phyloP scores from a whole-genome alignment of 2,113 vertebrate species.

The Albula glossodonta region DNA sequence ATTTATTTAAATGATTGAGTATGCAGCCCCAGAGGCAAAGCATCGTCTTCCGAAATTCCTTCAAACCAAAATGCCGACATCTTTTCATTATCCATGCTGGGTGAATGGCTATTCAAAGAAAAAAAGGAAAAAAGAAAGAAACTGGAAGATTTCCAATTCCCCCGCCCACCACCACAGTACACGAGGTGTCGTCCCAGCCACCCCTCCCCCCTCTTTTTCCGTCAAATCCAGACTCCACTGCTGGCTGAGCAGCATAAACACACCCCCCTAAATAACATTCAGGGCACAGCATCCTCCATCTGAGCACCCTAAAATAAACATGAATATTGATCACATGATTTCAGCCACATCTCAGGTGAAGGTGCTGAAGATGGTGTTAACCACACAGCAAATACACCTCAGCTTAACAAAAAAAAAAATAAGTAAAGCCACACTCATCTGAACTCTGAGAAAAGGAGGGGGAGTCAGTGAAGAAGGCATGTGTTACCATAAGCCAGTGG shows the following conservation, averaged over 20 bases:
- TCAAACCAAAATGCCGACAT: neutral
- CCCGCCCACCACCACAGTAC: neutral
- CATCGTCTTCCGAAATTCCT: neutral
- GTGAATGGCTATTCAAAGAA: slow-evolving; percentile 8
- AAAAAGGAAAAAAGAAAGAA: neutral
- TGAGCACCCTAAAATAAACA: slow-evolving; percentile 10
- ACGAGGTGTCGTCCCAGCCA: neutral
- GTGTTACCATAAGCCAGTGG: neutral
- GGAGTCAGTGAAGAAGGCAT: neutral
- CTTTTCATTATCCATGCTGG: slow-evolving; percentile 6
- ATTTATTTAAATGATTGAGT: slow-evolving; percentile 15
- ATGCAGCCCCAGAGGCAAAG: neutral
- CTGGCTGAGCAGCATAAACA: slow-evolving; percentile 8
- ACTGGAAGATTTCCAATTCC: neutral
- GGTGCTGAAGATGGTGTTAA: neutral
- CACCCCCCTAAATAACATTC: neutral
- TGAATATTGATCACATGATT: slow-evolving; percentile 17
- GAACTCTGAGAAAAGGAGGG: slow-evolving; percentile 4
- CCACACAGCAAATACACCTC: neutral
- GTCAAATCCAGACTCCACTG: neutral
- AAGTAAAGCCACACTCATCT: neutral
- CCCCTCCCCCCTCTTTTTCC: neutral
- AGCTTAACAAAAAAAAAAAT: neutral
- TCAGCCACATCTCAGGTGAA: neutral
- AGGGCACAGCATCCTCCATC: neutral